These are phyloP conservation scores for Nipponia nippon DNA, from an alignment of 2,113 vertebrate species.

Conservation along the genomic window DNA sequence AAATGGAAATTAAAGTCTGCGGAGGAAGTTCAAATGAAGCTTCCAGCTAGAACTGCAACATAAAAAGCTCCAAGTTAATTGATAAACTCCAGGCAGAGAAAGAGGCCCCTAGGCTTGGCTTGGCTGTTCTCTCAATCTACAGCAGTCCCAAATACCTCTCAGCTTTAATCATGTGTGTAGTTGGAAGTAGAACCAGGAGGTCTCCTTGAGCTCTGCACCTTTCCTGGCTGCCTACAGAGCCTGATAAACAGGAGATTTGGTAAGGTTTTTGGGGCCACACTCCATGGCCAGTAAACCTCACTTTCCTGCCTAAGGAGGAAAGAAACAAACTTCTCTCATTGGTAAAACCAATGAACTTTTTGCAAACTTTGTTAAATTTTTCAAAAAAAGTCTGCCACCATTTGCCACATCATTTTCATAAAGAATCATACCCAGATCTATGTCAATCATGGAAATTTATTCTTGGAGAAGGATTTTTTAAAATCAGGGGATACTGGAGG, in stretches of 20 bases:
- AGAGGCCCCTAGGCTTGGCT: slow-evolving; percentile 57
- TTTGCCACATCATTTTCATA: not conserved
- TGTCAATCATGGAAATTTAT: not conserved
- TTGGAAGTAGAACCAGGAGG: not conserved
- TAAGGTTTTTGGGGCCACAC: not conserved
- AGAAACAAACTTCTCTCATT: not conserved
- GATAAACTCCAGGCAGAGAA: slow-evolving; percentile 63
- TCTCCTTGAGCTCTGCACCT: not conserved
- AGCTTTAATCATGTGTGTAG: not conserved
- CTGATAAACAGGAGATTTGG: not conserved
- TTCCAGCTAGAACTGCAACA: slow-evolving; percentile 57
- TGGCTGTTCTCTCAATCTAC: slow-evolving; percentile 30
- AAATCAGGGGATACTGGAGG: not conserved
- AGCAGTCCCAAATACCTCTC: not conserved
- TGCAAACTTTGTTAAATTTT: not conserved
- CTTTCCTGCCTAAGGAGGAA: not conserved
- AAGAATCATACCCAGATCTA: not conserved
- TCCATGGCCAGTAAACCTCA: not conserved
- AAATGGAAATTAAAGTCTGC: slow-evolving; percentile 60
- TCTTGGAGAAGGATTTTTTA: not conserved
- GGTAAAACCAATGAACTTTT: not conserved
- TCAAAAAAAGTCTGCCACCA: not conserved
- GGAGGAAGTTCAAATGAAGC: slow-evolving; percentile 67
- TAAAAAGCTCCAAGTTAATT: slow-evolving; percentile 54
- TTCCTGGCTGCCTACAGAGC: not conserved